A percentile compares a stretch with the other conserved stretches of the same genome.
Evolutionary conservation across 2,113 vertebrate species (phyloP).

Genomic region (Rhinoderma darwinii): DNA sequence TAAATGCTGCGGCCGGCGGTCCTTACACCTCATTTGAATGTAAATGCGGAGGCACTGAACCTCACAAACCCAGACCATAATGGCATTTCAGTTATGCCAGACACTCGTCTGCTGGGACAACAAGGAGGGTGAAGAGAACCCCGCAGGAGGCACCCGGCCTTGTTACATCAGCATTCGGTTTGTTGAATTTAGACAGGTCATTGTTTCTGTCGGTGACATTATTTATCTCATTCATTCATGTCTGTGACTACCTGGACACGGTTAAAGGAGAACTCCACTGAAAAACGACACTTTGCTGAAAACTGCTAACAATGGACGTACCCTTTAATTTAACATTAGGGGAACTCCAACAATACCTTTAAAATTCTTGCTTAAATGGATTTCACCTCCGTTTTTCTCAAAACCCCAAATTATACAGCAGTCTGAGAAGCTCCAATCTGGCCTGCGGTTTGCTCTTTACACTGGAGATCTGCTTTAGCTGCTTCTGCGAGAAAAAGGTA

Average conservation of each 20-base stretch:
- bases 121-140: neutral
- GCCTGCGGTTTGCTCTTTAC: no score
- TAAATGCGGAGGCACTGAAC: neutral
- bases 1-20: neutral
- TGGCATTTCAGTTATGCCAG: constrained; percentile 3
- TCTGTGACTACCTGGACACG: neutral
- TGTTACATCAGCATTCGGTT: neutral
- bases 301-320: no score
- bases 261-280: neutral
- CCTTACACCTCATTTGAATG: neutral
- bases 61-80: neutral
- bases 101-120: neutral
- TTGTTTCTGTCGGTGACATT: neutral
- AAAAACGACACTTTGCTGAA: neutral
- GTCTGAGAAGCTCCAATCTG: no score
- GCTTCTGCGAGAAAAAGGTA: no score
- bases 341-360: no score
- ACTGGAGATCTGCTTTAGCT: no score
- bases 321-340: no score
- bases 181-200: neutral
- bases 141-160: neutral
- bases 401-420: no score
- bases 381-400: no score
- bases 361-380: no score
- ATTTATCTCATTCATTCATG: neutral